A percentile compares a stretch with the other conserved stretches of the same genome.
Conservation (phyloP, 2,888 invertebrate genomes). For the Dorcus parallelipipedus region DNA sequence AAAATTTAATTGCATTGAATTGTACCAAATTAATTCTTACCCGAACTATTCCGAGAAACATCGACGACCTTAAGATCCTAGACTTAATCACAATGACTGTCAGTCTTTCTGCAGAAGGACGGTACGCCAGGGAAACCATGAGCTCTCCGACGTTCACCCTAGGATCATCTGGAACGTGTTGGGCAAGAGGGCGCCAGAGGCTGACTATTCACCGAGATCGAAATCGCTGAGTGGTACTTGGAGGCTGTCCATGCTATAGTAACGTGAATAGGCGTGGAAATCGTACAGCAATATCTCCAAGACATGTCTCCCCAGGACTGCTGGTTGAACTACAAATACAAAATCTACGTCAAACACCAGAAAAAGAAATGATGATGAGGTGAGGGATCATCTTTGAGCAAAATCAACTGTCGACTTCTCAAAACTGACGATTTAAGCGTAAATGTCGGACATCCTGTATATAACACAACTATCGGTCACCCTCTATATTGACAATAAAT, state of each 20-base stretch:
- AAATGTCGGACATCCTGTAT: no score
- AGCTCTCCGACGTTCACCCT: conserved; percentile 54
- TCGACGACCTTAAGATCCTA: conserved; percentile 49
- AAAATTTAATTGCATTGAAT: no score
- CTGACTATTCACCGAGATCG: conserved; percentile 56
- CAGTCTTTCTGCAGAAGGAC: conserved; percentile 56
- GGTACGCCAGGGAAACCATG: conserved; percentile 56
- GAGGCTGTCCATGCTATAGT: conserved; percentile 62
- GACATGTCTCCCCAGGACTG: conserved; percentile 52
- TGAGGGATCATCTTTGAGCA: background rate
- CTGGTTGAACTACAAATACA: conserved; percentile 60
- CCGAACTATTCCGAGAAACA: conserved; percentile 47
- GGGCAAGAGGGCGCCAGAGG: conserved; percentile 56
- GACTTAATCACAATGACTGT: conserved; percentile 59
- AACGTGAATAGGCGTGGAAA: conserved; percentile 62
- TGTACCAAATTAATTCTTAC: conserved; percentile 18
- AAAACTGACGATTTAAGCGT: no score
- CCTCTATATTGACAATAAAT: no score
- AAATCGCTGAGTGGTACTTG: conserved; percentile 56
- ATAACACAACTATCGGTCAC: no score
- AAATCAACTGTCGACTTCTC: background rate
- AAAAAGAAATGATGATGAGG: conserved; percentile 3
- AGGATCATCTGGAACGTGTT: conserved; percentile 52
- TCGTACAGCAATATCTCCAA: conserved; percentile 63
- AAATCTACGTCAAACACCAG: conserved; percentile 67